Evolutionary conservation across 1,140 invertebrate species (phyloP), one percentile per base, ranked within the genome.

Genomic region (Solenopsis invicta): DNA sequence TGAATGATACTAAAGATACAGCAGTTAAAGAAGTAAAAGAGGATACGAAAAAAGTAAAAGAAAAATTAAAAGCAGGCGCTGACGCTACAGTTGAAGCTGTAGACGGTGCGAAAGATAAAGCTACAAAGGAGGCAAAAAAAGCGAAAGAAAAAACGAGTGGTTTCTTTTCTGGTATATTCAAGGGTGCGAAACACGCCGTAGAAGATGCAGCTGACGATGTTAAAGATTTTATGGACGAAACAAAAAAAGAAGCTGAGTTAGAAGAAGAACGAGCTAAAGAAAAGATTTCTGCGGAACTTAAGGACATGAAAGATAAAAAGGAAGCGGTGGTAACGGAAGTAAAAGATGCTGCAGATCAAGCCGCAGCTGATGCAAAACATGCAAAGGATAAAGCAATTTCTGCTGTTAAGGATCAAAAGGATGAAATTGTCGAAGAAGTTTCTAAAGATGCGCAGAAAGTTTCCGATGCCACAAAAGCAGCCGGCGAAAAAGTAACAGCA

Each of bases 131-230:
- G 29, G 48, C 71, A 0, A 71, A 89, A 21, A 37, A 64, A n/a
- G 13, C 67, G 37, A 61, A 88, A 61, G 87, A 88, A 0, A 64
- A 64, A 74, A 45, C 66, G 0, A 50, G 59, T 18, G 87, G 91
- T 8, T 90, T 93, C 13, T 66, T 93, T 0, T 91, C 92, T 1
- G 92, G 91, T 0, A 87, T 93, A 10, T 92, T 93, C 69, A 92
- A 93, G 41, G 90, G 91, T 6, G 86, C 85, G 0, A 93, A 93
- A 72, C 91, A 93, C 21, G 16, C 89, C 3, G 88, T 78, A 4
- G 91, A 93, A 18, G 90, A 91, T 41, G 62, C 90, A 12, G 67
- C 84, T 0, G 89, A 91, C 10, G 92, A 93, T 9, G 87, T 91
- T 0, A 89, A 91, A 48, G 92, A 93, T 24, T 92, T 93, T 4